Conservation (phyloP, 2,797 vertebrate genomes). For the Galaxias olidus region DNA sequence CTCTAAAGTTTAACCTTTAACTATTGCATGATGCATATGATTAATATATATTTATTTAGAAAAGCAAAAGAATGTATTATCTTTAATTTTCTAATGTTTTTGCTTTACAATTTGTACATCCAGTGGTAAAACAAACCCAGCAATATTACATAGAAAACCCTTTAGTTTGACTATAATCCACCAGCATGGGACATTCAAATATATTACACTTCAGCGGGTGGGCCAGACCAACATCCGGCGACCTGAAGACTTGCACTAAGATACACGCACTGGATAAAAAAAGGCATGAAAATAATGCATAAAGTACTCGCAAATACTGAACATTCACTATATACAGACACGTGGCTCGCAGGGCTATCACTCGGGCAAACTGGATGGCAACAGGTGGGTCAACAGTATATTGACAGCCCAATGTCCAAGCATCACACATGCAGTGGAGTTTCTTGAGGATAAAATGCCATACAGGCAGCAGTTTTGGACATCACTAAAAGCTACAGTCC, state of each 20-base stretch:
- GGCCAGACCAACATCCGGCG: slow-evolving; percentile 51
- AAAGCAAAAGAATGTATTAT: slow-evolving; percentile 41
- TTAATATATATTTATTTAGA: slow-evolving; percentile 59
- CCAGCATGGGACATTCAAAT: slow-evolving; percentile 84
- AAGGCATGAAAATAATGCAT: slow-evolving; percentile 55
- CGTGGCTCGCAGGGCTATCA: slow-evolving; percentile 82
- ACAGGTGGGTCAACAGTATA: slow-evolving; percentile 60
- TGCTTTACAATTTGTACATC: slow-evolving; percentile 81
- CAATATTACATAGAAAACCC: slow-evolving; percentile 60
- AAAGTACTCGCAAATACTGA: slow-evolving; percentile 88
- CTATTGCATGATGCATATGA: slow-evolving; percentile 58
- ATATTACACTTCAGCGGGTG: slow-evolving; percentile 79
- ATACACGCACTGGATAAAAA: slow-evolving; percentile 66
- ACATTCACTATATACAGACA: slow-evolving; percentile 94
- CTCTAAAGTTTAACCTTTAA: slow-evolving; percentile 41
- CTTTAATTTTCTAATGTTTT: slow-evolving; percentile 67
- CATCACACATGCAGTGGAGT: slow-evolving; percentile 92
- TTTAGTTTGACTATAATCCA: slow-evolving; percentile 59
- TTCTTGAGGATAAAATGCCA: slow-evolving; percentile 73
- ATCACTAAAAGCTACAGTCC: slow-evolving; percentile 81
- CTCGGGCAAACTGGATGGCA: slow-evolving; percentile 76
- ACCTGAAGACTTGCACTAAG: slow-evolving; percentile 74
- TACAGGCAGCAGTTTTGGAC: slow-evolving; percentile 90
- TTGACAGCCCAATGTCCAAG: slow-evolving; percentile 83
- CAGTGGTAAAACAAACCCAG: slow-evolving; percentile 82